phyloP scores from a whole-genome alignment of 2,888 invertebrate genomes.

The Macrophya annulata region DNA sequence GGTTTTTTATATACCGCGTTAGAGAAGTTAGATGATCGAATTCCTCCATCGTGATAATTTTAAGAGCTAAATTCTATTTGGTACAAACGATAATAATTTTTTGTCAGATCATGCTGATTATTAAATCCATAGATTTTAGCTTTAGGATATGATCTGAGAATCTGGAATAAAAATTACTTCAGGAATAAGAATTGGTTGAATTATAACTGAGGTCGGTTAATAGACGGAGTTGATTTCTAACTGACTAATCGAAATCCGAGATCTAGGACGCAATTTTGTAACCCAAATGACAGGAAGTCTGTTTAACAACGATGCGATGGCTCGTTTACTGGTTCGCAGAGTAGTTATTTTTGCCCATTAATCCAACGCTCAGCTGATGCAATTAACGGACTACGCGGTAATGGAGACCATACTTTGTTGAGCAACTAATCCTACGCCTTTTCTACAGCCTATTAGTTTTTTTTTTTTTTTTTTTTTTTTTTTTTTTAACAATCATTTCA shows the following conservation, averaged over 20 bases:
- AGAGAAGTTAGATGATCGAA: background rate
- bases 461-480: too few species aligned
- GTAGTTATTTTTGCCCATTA: slow-evolving; percentile 46
- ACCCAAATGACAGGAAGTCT: slow-evolving; percentile 25
- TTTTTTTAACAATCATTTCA: slow-evolving; percentile 1
- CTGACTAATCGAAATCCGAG: background rate
- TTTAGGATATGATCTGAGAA: background rate
- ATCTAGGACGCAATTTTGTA: slow-evolving; percentile 19
- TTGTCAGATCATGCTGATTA: background rate
- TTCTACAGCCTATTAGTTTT: background rate
- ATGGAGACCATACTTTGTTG: slow-evolving; percentile 27
- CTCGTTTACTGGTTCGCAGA: slow-evolving; percentile 35
- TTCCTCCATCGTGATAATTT: background rate
- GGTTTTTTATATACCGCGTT: too few species aligned
- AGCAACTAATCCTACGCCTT: slow-evolving; percentile 9
- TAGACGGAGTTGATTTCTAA: background rate
- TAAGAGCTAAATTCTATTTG: background rate
- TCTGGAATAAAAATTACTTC: background rate
- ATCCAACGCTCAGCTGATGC: slow-evolving; percentile 17
- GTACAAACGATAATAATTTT: too few species aligned
- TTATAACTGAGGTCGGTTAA: slow-evolving; percentile 12
- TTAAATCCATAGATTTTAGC: background rate
- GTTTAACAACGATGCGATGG: slow-evolving; percentile 31
- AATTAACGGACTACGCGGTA: slow-evolving; percentile 11
- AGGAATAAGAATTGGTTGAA: background rate